A percentile compares a stretch with the other conserved stretches of the same genome.
phyloP scores from a whole-genome alignment of 1,140 invertebrate species.

The Tachypleus tridentatus region DNA sequence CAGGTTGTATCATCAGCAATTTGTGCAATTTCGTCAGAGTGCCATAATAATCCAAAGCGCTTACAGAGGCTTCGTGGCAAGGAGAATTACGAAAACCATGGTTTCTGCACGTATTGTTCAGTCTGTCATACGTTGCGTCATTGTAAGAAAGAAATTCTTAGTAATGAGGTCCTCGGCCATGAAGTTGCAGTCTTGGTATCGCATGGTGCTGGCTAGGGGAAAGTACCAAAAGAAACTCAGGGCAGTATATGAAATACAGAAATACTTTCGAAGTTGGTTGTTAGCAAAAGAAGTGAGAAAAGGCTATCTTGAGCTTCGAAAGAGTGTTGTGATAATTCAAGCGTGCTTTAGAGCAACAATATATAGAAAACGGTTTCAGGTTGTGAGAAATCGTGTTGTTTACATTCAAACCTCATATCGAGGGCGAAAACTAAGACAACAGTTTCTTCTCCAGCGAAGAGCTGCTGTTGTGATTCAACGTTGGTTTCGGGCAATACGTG shows the following conservation, averaged over 20 bases:
- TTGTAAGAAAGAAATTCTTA: not conserved
- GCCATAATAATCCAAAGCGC: too few relatives aligned
- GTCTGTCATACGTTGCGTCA: not conserved
- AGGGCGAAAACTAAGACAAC: constrained; percentile 5
- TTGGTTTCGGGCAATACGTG: constrained; percentile 10
- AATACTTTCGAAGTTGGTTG: not conserved
- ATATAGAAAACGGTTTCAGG: not conserved
- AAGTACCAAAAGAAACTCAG: not conserved
- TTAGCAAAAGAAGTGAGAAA: not conserved
- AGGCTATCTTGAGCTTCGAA: not conserved
- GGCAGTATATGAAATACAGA: too few relatives aligned
- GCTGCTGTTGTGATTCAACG: constrained; percentile 25
- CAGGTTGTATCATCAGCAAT: too few relatives aligned
- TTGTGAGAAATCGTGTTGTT: too few relatives aligned
- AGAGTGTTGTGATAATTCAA: constrained; percentile 4
- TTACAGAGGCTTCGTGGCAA: too few relatives aligned
- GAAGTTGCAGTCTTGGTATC: constrained; percentile 1
- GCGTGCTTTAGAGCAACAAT: constrained; percentile 2
- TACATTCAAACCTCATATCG: constrained; percentile 17
- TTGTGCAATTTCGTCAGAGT: too few relatives aligned
- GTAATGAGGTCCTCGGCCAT: not conserved
- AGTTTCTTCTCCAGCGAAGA: constrained; percentile 9
- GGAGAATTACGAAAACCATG: too few relatives aligned
- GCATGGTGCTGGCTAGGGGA: constrained; percentile 3
- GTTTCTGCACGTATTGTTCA: not conserved